Percentiles rank a stretch among this genome's conserved stretches.
Conservation (phyloP, 2,113 vertebrate genomes). For the Leptobrachium ailaonicum region DNA sequence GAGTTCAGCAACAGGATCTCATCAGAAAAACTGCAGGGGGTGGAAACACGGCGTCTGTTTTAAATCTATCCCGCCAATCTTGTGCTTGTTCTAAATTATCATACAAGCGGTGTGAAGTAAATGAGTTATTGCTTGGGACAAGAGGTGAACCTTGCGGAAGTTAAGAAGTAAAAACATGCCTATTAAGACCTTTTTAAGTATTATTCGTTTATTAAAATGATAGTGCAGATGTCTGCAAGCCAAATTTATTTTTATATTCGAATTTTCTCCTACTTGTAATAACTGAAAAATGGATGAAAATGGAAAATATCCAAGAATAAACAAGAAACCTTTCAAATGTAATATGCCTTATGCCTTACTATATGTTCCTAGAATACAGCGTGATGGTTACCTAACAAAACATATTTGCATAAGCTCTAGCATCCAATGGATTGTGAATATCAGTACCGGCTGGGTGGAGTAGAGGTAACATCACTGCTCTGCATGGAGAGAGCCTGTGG, state of each 20-base stretch:
- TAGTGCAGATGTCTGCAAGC: neutral
- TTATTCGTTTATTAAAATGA: slow-evolving; percentile 28
- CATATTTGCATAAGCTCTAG: no score
- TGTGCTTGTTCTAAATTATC: neutral
- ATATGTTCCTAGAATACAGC: no score
- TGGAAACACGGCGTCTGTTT: slow-evolving; percentile 31
- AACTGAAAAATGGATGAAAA: neutral
- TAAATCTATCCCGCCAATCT: slow-evolving; percentile 37
- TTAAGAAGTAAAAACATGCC: neutral
- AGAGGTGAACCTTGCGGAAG: slow-evolving; percentile 40
- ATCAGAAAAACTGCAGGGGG: slow-evolving; percentile 34
- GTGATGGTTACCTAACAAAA: no score
- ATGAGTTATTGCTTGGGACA: slow-evolving; percentile 36
- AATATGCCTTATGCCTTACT: no score
- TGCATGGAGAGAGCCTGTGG: no score
- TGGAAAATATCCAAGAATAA: no score
- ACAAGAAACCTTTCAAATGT: no score
- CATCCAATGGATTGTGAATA: no score
- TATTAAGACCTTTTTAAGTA: slow-evolving; percentile 31
- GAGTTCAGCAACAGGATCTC: slow-evolving; percentile 43
- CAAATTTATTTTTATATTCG: neutral
- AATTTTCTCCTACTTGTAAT: neutral
- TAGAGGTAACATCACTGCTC: no score
- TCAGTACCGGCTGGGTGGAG: no score
- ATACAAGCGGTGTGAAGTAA: slow-evolving; percentile 37